A percentile compares a stretch with the other conserved stretches of the same genome.
Conservation (phyloP, 2,888 invertebrate species). For the Hemaris fuciformis region DNA sequence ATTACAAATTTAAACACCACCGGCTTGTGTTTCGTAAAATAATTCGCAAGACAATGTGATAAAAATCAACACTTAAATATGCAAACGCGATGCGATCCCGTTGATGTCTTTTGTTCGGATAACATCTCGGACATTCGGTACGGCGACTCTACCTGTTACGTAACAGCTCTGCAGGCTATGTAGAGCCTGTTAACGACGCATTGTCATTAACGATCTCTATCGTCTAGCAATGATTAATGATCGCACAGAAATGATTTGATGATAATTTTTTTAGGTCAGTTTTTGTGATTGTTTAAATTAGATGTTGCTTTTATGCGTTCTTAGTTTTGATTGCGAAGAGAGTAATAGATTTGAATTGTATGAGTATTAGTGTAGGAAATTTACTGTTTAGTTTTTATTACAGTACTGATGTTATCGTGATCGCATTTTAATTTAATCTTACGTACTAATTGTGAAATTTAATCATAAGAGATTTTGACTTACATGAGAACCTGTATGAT, state of each 20-base stretch:
- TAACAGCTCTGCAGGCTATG: neutral
- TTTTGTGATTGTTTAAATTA: neutral
- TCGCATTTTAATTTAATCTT: no score
- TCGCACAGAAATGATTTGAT: slow-evolving; percentile 19
- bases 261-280: slow-evolving; percentile 2
- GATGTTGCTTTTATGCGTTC: neutral
- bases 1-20: neutral
- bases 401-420: no score
- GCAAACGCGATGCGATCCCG: slow-evolving; percentile 24
- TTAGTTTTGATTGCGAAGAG: neutral
- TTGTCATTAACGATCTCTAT: slow-evolving; percentile 31
- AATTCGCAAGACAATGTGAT: neutral
- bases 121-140: slow-evolving; percentile 9
- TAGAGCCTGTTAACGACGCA: slow-evolving; percentile 14
- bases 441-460: no score
- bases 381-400: no score
- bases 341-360: neutral
- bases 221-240: slow-evolving; percentile 25
- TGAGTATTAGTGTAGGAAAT: no score
- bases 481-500: no score
- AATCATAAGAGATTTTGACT: no score
- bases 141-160: neutral
- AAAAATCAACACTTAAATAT: slow-evolving; percentile 7
- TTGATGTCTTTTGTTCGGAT: slow-evolving; percentile 40
- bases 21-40: neutral